phyloP scores from a whole-genome alignment of 2,888 invertebrate genomes.

The Lasioglossum vierecki region DNA sequence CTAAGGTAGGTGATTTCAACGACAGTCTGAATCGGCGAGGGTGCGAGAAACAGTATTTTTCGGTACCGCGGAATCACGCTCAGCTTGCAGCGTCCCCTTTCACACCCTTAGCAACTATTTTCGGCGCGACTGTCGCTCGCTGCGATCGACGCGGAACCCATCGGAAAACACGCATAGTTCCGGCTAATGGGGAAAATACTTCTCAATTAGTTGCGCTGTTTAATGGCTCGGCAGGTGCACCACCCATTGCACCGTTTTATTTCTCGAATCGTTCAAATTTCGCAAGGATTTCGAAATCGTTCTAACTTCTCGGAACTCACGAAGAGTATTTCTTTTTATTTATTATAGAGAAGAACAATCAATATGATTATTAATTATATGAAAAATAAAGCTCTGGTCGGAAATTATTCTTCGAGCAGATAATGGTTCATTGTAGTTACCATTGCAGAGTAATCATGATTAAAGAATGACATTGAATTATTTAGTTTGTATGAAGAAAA shows the following conservation, averaged over 20 bases:
- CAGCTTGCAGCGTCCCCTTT: slow-evolving; percentile 60
- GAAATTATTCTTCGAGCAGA: too few relatives aligned
- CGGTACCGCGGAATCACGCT: slow-evolving; percentile 62
- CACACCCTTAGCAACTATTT: slow-evolving; percentile 61
- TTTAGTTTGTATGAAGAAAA: too few relatives aligned
- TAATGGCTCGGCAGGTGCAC: slow-evolving; percentile 3
- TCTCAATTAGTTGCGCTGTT: slow-evolving; percentile 10
- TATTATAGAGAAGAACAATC: too few relatives aligned
- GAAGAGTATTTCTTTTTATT: too few relatives aligned
- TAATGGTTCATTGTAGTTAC: too few relatives aligned
- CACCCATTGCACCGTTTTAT: neutral
- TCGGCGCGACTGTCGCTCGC: slow-evolving; percentile 36
- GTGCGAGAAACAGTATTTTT: neutral
- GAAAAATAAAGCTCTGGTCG: too few relatives aligned
- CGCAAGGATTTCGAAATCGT: neutral
- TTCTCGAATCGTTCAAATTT: neutral
- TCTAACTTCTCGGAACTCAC: neutral
- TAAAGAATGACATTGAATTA: too few relatives aligned
- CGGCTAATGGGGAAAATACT: slow-evolving; percentile 14
- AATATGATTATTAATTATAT: too few relatives aligned
- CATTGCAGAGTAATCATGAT: too few relatives aligned
- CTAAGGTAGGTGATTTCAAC: too few relatives aligned
- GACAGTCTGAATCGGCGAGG: neutral
- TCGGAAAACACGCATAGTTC: slow-evolving; percentile 19
- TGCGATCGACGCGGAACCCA: slow-evolving; percentile 36